Conservation (phyloP, 2,888 invertebrate genomes). For the Lycaena phlaeas region DNA sequence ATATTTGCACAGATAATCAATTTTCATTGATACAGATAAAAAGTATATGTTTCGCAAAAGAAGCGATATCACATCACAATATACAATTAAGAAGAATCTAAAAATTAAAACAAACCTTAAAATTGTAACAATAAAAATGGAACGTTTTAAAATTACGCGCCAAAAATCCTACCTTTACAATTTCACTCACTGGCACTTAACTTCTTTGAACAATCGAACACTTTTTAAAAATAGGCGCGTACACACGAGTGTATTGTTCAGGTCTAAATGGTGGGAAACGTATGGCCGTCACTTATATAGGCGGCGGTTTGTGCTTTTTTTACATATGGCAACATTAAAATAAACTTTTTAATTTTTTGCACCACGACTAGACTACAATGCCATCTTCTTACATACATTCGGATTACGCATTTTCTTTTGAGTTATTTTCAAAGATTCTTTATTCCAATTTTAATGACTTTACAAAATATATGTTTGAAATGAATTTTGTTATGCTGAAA, state of each 20-base stretch:
- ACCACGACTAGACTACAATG: background rate
- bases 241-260: slow-evolving; percentile 30
- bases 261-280: slow-evolving; percentile 40
- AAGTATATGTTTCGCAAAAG: background rate
- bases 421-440: too few relatives aligned
- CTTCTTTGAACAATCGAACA: slow-evolving; percentile 18
- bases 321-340: slow-evolving; percentile 4
- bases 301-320: slow-evolving; percentile 19
- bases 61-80: too few relatives aligned
- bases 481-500: too few relatives aligned
- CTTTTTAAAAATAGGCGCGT: slow-evolving; percentile 28
- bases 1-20: too few relatives aligned
- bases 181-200: slow-evolving; percentile 2
- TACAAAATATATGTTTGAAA: too few relatives aligned
- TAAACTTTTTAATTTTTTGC: slow-evolving; percentile 1
- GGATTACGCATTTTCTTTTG: too few relatives aligned
- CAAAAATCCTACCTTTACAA: background rate
- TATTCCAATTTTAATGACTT: too few relatives aligned
- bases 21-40: too few relatives aligned
- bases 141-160: background rate
- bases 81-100: too few relatives aligned
- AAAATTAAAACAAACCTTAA: background rate
- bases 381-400: background rate
- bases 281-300: slow-evolving; percentile 41
- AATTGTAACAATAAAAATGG: background rate